Evolutionary conservation across 2,113 vertebrate species (phyloP).

Genomic region (Charadrius vociferus): DNA sequence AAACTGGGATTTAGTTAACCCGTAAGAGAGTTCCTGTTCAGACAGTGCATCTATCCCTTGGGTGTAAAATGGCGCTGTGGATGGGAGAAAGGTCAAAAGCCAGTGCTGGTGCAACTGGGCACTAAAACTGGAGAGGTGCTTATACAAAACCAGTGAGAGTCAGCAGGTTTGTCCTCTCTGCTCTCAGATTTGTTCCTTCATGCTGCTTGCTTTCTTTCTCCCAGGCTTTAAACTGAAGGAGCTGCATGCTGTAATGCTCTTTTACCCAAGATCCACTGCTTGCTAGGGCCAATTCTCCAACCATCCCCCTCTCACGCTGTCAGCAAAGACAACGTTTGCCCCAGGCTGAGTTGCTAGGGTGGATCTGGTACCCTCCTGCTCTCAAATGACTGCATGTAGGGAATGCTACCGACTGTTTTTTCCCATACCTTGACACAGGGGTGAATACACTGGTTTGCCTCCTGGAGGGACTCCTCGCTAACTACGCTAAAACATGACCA

Average conservation of each 20-base stretch:
- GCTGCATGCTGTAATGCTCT: neutral
- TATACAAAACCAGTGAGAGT: neutral
- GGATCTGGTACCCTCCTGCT: neutral
- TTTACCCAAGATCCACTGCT: neutral
- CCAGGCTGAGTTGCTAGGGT: neutral
- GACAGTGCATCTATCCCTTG: neutral
- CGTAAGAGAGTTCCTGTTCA: neutral
- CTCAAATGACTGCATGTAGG: neutral
- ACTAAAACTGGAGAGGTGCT: neutral
- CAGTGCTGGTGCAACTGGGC: rapidly evolving
- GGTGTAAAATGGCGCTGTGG: neutral
- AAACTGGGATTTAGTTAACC: neutral
- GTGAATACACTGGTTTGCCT: neutral
- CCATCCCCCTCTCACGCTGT: neutral
- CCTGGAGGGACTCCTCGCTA: neutral
- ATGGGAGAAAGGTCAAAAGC: neutral
- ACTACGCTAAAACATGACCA: neutral
- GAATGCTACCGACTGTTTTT: neutral
- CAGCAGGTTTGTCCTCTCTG: neutral
- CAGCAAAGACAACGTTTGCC: neutral
- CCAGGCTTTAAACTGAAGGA: neutral
- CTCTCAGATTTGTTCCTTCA: neutral
- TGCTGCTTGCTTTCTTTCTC: neutral
- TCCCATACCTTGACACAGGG: neutral
- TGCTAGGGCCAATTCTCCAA: neutral